Evolutionary conservation across 2,888 invertebrate genomes (phyloP).

Genomic region (Clostera curtula): DNA sequence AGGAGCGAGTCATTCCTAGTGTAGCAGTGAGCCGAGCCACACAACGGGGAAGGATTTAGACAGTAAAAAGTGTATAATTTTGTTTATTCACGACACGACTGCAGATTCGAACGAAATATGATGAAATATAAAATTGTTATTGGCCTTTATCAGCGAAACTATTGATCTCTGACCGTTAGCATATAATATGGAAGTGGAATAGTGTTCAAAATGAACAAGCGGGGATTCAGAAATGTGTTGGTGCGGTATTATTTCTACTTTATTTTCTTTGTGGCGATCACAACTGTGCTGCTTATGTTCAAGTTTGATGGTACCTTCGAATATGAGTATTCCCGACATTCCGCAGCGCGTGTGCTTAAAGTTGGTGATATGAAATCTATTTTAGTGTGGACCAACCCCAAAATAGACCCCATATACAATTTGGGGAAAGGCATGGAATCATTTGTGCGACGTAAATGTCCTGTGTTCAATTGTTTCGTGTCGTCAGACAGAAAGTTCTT

Average conservation of each 20-base stretch:
- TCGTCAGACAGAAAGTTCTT: constrained; percentile 22
- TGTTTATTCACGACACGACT: no score
- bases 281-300: neutral
- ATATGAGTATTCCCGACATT: neutral
- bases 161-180: no score
- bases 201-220: neutral
- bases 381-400: constrained; percentile 30
- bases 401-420: constrained; percentile 24
- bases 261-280: neutral
- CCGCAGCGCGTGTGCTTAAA: neutral
- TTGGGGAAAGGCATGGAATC: constrained; percentile 24
- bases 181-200: neutral
- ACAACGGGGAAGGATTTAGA: no score
- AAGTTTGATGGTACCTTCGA: neutral
- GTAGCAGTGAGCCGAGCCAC: no score
- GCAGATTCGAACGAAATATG: no score
- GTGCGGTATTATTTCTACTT: neutral
- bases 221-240: neutral
- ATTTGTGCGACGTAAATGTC: constrained; percentile 29
- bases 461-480: constrained; percentile 30
- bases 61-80: no score
- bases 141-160: no score
- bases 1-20: no score
- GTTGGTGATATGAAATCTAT: constrained; percentile 23
- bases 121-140: no score